These are phyloP conservation scores for Heliconius aoede DNA, from an alignment of 2,888 invertebrate species.

Conservation along the genomic window DNA sequence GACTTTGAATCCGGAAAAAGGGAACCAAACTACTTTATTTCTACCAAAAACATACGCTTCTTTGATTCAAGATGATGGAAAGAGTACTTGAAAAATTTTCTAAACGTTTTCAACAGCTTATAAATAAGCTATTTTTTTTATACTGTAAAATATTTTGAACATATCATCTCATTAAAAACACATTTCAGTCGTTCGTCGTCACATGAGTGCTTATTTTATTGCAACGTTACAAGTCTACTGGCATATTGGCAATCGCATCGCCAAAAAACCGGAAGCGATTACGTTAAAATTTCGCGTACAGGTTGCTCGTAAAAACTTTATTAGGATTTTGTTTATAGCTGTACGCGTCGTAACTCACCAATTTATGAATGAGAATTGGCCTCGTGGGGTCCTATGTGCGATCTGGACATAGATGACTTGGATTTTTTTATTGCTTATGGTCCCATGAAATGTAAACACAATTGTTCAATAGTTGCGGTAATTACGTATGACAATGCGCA, in stretches of 20 bases:
- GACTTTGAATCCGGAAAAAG: not conserved
- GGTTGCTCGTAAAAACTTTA: slow-evolving; percentile 38
- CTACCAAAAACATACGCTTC: not conserved
- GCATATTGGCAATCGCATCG: not conserved
- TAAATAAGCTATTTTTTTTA: not conserved
- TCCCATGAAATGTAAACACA: no score
- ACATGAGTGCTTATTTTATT: not conserved
- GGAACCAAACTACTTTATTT: slow-evolving; percentile 1
- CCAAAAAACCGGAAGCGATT: slow-evolving; percentile 20
- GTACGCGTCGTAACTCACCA: slow-evolving; percentile 28
- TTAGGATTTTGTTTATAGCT: slow-evolving; percentile 36
- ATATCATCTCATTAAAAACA: slow-evolving; percentile 8
- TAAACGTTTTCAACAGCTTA: not conserved
- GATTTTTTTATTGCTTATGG: not conserved
- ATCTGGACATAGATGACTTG: not conserved
- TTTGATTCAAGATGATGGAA: slow-evolving; percentile 5
- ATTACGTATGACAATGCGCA: no score
- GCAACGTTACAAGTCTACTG: not conserved
- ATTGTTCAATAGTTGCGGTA: no score
- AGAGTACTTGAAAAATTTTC: not conserved
- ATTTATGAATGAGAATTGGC: slow-evolving; percentile 31
- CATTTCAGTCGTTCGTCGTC: not conserved
- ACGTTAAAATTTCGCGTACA: slow-evolving; percentile 33
- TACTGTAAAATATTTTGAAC: not conserved
- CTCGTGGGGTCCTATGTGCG: not conserved